Evolutionary conservation across 2,797 vertebrate genomes (phyloP).

Genomic region (Alfaro cultratus): DNA sequence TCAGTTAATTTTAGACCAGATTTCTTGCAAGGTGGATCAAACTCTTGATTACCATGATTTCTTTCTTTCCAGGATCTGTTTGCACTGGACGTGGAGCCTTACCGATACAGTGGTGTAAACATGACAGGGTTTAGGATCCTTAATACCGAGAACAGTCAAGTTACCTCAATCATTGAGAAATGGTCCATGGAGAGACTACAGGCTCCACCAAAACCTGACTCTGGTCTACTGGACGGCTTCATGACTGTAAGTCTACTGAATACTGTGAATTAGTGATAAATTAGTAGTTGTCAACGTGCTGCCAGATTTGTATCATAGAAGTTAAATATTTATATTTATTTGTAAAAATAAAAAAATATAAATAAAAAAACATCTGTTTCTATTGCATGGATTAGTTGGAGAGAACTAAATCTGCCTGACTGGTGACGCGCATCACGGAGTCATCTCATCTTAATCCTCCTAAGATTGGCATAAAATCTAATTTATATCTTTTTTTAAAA

Average conservation of each 20-base stretch:
- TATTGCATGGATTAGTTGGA: not conserved
- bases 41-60: not conserved
- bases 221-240: constrained; percentile 91
- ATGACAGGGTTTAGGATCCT: constrained; percentile 97
- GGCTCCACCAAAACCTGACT: constrained; percentile 87
- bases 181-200: constrained; percentile 95
- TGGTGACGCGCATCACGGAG: no score
- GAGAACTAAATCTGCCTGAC: not conserved
- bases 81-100: constrained; percentile 94
- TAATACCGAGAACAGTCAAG: constrained; percentile 88
- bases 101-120: constrained; percentile 95
- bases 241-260: constrained; percentile 90
- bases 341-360: no score
- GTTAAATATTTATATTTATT: not conserved
- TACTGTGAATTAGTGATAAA: not conserved
- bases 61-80: constrained; percentile 88
- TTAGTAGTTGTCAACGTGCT: not conserved
- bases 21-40: not conserved
- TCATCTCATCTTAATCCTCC: not conserved
- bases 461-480: not conserved
- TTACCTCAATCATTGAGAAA: constrained; percentile 89
- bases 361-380: not conserved
- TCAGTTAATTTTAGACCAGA: no score
- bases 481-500: not conserved
- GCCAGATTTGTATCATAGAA: not conserved